Evolutionary conservation across 64 coral and sea anemone genomes (phyloP).

Genomic region (Hydrozoanthus tunicans): DNA sequence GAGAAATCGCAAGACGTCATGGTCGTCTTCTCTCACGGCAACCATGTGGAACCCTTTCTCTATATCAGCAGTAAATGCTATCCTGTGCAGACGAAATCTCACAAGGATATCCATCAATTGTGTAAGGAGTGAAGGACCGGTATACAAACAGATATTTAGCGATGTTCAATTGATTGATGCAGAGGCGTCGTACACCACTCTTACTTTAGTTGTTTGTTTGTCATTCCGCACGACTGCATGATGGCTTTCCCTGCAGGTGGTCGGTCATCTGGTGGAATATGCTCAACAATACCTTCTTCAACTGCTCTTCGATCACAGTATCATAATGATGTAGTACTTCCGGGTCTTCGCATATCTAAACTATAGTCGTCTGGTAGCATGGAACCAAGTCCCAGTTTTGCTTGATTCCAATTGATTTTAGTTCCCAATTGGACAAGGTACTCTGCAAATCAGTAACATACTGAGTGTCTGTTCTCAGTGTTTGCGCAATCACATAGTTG

Average conservation of each 20-base stretch:
- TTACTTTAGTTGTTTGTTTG: constrained; percentile 54
- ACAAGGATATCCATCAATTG: constrained; percentile 49
- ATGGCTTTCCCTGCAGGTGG: not conserved
- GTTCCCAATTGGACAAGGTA: constrained; percentile 38
- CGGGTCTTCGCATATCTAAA: constrained; percentile 38
- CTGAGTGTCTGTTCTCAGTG: not conserved
- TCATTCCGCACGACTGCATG: constrained; percentile 50
- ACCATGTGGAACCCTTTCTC: constrained; percentile 56
- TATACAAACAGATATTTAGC: constrained; percentile 2
- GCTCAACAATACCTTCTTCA: constrained; percentile 45
- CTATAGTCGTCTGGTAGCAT: constrained; percentile 38
- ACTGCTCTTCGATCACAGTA: constrained; percentile 57
- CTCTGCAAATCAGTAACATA: not conserved
- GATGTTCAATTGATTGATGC: constrained; percentile 49
- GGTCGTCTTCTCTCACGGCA: constrained; percentile 22
- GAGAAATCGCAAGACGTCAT: constrained; percentile 19
- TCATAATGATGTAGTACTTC: constrained; percentile 45
- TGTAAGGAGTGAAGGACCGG: constrained; percentile 40
- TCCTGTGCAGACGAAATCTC: constrained; percentile 16
- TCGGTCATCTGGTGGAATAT: not conserved
- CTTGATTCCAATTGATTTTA: constrained; percentile 57
- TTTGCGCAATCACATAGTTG: constrained; percentile 1
- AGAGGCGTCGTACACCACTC: constrained; percentile 71
- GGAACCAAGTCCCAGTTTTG: constrained; percentile 2
- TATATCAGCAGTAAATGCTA: constrained; percentile 19